These are phyloP conservation scores for Ardeotis arabs DNA, from an alignment of 2,113 vertebrate genomes.

Conservation along the genomic window DNA sequence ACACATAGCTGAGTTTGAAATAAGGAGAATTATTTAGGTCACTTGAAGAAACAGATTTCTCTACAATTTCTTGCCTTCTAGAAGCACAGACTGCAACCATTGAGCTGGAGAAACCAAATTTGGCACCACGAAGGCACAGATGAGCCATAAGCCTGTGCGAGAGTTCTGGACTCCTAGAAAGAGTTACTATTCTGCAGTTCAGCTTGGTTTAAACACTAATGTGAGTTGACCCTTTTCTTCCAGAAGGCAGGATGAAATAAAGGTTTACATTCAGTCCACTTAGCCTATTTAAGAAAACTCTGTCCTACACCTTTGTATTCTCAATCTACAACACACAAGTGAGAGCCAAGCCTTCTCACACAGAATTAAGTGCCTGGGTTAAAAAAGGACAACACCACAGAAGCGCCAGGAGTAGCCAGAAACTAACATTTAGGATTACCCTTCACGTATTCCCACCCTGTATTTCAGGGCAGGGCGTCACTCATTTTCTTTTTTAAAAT, in stretches of 20 bases:
- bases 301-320: neutral
- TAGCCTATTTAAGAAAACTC: neutral
- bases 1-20: neutral
- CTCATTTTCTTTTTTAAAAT: neutral
- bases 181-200: neutral
- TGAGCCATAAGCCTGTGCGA: neutral
- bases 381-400: neutral
- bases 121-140: neutral
- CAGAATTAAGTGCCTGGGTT: neutral
- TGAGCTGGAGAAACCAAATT: neutral
- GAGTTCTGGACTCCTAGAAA: neutral
- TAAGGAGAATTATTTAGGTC: constrained; percentile 7
- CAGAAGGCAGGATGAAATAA: neutral
- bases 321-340: neutral
- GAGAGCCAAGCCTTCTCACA: neutral
- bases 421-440: neutral
- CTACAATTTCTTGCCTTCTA: neutral
- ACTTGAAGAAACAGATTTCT: neutral
- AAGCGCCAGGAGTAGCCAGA: neutral
- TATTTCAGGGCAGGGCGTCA: neutral
- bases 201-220: neutral
- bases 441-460: neutral
- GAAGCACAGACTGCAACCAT: neutral
- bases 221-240: neutral
- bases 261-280: neutral